Evolutionary conservation across 2,113 vertebrate genomes (phyloP).

Genomic region (Sinocyclocheilus anshuiensis): DNA sequence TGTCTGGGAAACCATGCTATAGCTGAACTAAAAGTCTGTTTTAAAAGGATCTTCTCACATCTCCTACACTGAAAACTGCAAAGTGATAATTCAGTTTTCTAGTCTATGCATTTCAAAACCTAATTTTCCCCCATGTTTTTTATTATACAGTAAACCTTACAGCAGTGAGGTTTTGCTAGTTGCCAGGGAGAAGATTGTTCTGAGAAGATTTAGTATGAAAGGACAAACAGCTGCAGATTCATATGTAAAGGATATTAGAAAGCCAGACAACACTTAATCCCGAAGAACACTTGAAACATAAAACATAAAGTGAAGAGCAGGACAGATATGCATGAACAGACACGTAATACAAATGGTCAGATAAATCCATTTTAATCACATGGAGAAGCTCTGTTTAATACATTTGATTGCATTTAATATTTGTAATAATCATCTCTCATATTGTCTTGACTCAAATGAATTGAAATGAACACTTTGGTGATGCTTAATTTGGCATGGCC

Average conservation of each 20-base stretch:
- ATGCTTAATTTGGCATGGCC: conserved; percentile 13
- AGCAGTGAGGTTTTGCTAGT: not conserved
- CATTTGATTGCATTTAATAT: conserved; percentile 1
- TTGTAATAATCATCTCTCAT: not conserved
- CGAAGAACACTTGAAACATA: conserved; percentile 10
- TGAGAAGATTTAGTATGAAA: not conserved
- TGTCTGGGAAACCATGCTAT: not conserved
- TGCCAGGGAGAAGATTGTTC: not conserved
- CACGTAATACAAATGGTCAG: not conserved
- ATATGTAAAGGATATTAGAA: conserved; percentile 13
- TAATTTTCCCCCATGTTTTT: not conserved
- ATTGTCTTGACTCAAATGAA: not conserved
- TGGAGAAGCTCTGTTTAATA: not conserved
- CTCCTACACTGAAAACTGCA: not conserved
- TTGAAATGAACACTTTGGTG: not conserved
- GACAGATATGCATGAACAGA: not conserved
- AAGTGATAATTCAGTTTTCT: not conserved
- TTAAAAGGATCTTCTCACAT: not conserved
- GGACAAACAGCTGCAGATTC: conserved; percentile 23
- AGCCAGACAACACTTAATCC: too few relatives aligned
- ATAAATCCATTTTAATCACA: not conserved
- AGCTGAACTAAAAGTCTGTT: not conserved
- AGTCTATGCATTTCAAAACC: not conserved
- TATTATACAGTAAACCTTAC: not conserved
- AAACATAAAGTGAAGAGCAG: not conserved